These are phyloP conservation scores for Campaea margaritaria DNA, from an alignment of 2,888 invertebrate genomes.

Conservation along the genomic window DNA sequence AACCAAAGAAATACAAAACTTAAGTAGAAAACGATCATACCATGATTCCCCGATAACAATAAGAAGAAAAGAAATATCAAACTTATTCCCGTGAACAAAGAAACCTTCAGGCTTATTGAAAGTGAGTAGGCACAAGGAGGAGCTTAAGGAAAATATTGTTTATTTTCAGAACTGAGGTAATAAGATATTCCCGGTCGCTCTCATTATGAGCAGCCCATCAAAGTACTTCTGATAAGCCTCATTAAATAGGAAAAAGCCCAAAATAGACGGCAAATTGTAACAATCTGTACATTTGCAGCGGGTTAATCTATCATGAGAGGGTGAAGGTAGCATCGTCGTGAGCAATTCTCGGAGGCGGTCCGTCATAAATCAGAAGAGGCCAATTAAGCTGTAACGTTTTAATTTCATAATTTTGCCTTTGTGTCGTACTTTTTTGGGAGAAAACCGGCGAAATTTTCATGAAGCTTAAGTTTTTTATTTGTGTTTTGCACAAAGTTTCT, in stretches of 20 bases:
- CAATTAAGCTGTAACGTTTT: slow-evolving; percentile 40
- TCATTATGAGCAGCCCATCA: slow-evolving; percentile 12
- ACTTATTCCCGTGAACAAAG: slow-evolving; percentile 6
- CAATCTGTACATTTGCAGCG: slow-evolving; percentile 27
- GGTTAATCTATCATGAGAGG: slow-evolving; percentile 32
- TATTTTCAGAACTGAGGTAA: slow-evolving; percentile 4
- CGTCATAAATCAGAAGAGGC: slow-evolving; percentile 40
- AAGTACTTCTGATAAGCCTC: slow-evolving; percentile 16
- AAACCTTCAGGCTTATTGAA: slow-evolving; percentile 7
- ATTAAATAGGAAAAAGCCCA: neutral
- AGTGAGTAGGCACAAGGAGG: slow-evolving; percentile 2
- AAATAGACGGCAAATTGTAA: slow-evolving; percentile 6
- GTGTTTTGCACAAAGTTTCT: neutral
- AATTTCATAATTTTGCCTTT: slow-evolving; percentile 29
- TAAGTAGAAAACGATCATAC: slow-evolving; percentile 2
- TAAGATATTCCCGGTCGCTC: slow-evolving; percentile 12
- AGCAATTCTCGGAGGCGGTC: slow-evolving; percentile 41
- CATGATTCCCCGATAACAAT: slow-evolving; percentile 11
- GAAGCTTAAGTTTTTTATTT: neutral
- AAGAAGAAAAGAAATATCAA: slow-evolving; percentile 14
- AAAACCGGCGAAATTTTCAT: slow-evolving; percentile 17
- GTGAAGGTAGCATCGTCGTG: slow-evolving; percentile 28
- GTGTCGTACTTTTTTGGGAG: slow-evolving; percentile 12
- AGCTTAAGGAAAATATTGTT: slow-evolving; percentile 5
- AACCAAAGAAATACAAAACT: neutral